phyloP scores from a whole-genome alignment of 2,888 invertebrate genomes.

The Hirudinaria manillensis region DNA sequence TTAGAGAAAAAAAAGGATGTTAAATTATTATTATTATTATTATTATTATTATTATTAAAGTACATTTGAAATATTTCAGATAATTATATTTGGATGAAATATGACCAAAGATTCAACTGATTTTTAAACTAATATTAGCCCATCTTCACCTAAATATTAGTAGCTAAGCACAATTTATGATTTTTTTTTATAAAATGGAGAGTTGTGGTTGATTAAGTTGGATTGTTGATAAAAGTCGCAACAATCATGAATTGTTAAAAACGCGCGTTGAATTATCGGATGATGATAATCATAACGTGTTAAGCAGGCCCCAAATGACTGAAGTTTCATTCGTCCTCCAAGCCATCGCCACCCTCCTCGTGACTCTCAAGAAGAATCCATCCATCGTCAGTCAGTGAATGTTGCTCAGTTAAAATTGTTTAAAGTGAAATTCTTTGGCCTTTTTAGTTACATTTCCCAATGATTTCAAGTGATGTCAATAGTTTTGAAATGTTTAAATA shows the following conservation, averaged over 20 bases:
- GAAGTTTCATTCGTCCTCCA: slow-evolving; percentile 93
- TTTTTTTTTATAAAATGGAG: too few relatives aligned
- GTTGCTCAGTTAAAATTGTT: slow-evolving; percentile 33
- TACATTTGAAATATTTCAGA: too few relatives aligned
- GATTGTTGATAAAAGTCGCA: background rate
- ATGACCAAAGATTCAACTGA: too few relatives aligned
- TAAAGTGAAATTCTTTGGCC: background rate
- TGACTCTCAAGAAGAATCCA: slow-evolving; percentile 76
- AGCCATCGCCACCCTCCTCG: slow-evolving; percentile 82
- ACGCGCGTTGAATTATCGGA: too few relatives aligned
- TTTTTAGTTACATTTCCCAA: background rate
- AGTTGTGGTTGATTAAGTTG: background rate
- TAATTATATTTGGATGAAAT: too few relatives aligned
- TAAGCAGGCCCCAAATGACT: slow-evolving; percentile 75
- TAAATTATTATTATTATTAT: background rate
- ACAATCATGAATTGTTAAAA: too few relatives aligned
- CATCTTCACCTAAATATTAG: too few relatives aligned
- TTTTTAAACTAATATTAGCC: too few relatives aligned
- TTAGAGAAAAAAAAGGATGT: too few relatives aligned
- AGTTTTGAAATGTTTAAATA: background rate
- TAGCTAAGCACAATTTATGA: too few relatives aligned
- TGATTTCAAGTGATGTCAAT: too few relatives aligned
- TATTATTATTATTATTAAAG: slow-evolving; percentile 7
- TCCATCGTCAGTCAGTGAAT: slow-evolving; percentile 75
- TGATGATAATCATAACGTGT: background rate